These are phyloP conservation scores for Dicyrtomina minuta DNA, from an alignment of 2,888 invertebrate genomes.

Conservation along the genomic window DNA sequence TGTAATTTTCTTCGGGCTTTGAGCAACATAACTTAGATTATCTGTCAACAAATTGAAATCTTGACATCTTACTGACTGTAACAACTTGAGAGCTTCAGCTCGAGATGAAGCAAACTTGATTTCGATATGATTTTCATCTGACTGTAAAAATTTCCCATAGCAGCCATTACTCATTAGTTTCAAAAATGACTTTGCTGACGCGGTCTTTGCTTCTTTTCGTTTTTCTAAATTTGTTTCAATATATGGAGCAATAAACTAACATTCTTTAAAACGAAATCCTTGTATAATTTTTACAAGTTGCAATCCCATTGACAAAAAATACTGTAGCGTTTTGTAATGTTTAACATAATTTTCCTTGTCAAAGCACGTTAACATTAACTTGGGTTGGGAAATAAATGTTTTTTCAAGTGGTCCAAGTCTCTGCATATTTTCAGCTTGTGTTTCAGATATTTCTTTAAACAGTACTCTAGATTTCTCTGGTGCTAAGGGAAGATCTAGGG, in stretches of 20 bases:
- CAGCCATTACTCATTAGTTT: neutral
- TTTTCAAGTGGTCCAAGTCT: neutral
- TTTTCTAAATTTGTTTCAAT: no score
- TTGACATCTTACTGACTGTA: neutral
- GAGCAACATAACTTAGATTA: neutral
- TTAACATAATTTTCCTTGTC: neutral
- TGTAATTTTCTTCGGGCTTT: neutral
- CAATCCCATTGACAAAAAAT: neutral
- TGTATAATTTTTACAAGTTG: neutral
- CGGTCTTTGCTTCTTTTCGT: no score
- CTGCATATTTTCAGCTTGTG: neutral
- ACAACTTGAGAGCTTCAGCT: neutral
- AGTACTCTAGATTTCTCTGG: neutral
- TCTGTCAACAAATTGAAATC: neutral
- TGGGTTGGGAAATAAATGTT: neutral
- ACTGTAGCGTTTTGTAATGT: neutral
- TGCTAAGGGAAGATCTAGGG: neutral
- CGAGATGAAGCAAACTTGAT: neutral
- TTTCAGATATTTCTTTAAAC: neutral
- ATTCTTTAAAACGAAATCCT: neutral
- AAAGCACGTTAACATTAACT: neutral
- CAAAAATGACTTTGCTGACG: neutral
- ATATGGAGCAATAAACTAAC: neutral
- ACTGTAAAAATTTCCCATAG: neutral
- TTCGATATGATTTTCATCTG: neutral